phyloP scores from a whole-genome alignment of 2,113 vertebrate genomes.

The Tenrec ecaudatus region DNA sequence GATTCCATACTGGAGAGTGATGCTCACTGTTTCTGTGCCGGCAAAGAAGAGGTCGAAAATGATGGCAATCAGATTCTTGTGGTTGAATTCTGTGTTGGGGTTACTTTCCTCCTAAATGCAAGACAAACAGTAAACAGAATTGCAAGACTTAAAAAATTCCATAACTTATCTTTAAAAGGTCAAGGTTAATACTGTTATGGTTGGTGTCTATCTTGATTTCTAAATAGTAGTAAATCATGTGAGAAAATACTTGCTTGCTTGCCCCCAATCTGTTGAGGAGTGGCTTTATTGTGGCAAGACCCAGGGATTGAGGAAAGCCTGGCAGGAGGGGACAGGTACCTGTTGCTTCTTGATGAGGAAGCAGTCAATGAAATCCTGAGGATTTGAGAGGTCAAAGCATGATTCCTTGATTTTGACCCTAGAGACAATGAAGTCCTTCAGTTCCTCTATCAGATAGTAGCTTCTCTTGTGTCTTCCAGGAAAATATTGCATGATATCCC shows the following conservation, averaged over 20 bases:
- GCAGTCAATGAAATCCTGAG: conserved; percentile 91
- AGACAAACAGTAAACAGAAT: background rate
- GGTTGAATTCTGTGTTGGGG: conserved; percentile 81
- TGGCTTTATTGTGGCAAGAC: background rate
- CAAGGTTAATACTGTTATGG: background rate
- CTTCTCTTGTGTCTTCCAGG: conserved; percentile 86
- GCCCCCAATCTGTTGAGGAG: background rate
- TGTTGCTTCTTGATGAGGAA: conserved; percentile 89
- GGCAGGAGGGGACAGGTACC: conserved; percentile 75
- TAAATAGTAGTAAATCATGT: background rate
- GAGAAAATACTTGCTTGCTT: conserved; percentile 1
- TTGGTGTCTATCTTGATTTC: background rate
- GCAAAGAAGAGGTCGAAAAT: conserved; percentile 84
- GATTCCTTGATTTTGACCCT: conserved; percentile 87
- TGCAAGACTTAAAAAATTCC: background rate
- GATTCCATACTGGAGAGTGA: conserved; percentile 81
- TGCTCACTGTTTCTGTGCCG: conserved; percentile 83
- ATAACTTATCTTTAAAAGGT: background rate
- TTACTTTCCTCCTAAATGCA: conserved; percentile 79
- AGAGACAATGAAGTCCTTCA: conserved; percentile 83
- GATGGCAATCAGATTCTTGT: conserved; percentile 82
- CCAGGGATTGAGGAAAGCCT: background rate
- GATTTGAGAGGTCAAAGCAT: conserved; percentile 84
- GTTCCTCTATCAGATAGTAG: conserved; percentile 79
- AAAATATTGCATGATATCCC: conserved; percentile 86